Evolutionary conservation across 2,113 vertebrate species (phyloP).

Genomic region (Bos indicus): DNA sequence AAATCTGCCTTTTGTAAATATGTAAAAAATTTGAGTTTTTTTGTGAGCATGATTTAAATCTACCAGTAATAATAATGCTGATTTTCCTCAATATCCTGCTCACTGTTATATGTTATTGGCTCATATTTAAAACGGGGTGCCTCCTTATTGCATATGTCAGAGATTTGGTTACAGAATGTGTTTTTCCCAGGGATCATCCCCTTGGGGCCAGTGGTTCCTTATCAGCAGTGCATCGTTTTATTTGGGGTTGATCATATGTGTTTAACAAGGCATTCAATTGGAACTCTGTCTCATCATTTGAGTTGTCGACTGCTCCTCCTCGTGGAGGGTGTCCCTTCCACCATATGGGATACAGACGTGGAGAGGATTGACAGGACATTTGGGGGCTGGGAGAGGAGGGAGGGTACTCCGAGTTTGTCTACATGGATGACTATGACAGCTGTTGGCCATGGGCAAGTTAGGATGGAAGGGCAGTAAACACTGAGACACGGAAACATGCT

Average conservation of each 20-base stretch:
- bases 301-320: neutral
- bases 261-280: conserved; percentile 21
- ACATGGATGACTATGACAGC: neutral
- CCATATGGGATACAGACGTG: neutral
- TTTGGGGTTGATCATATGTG: neutral
- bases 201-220: neutral
- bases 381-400: neutral
- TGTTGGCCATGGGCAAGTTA: neutral
- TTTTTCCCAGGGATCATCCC: neutral
- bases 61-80: neutral
- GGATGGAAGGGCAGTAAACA: neutral
- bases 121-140: neutral
- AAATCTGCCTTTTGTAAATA: neutral
- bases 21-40: neutral
- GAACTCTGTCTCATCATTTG: conserved; percentile 6
- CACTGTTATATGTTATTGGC: neutral
- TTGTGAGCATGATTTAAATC: neutral
- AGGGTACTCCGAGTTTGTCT: neutral
- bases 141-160: neutral
- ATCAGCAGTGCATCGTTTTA: neutral
- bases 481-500: accelerated
- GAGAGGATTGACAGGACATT: neutral
- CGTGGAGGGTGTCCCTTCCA: neutral
- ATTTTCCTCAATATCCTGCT: neutral
- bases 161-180: neutral